Evolutionary conservation across 2,888 invertebrate genomes (phyloP), one percentile per base, ranked within the genome.

Genomic region (Agriopis marginaria): DNA sequence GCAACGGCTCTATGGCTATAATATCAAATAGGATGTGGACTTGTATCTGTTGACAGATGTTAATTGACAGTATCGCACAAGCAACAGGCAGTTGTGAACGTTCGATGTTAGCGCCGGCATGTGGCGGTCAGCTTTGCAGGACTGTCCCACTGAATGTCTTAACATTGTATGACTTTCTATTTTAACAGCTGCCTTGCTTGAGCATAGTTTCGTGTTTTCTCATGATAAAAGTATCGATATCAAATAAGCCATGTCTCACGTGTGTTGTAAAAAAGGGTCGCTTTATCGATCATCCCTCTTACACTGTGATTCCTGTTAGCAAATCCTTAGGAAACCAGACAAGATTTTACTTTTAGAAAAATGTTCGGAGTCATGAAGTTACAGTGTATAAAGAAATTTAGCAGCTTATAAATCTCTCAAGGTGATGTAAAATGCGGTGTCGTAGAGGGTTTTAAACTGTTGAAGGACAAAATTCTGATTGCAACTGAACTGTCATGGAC

Each of bases 201-300:
- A 54, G 63, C 60, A 54, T 71, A 72, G 65, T 70, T 67, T 71
- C 58, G 63, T 67, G 60, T 71, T 74, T 73, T 72, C 74, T 68
- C 70, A 74, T 74, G 50, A 61, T 50, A 40, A 47, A 61, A 61
- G 61, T 50, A 61, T 61, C 40, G 39, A 60, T 61, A 42, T 59
- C 54, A 72, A 61, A 72, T 65, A 71, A 40, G 50, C 50, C 39
- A 14, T 14, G 14, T 50, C n/a, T 50, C 49, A 4, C 40, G 42
- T 42, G 40, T 14, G 61, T 39, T 61, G 45, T 23, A 49, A 39
- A 40, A 50, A 50, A 49, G 17, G 61, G 61, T 61, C 40, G 40
- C 49, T 39, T 50, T 49, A 50, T 39, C 12, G 58, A 49, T 49
- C 60, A 60, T 50, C 40, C 10, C 17, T 50, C 1, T 42, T 56